Percentiles rank a stretch among this genome's conserved stretches.
These are phyloP conservation scores for Itoplectis maculator DNA, from an alignment of 2,888 invertebrate genomes.

Conservation along the genomic window DNA sequence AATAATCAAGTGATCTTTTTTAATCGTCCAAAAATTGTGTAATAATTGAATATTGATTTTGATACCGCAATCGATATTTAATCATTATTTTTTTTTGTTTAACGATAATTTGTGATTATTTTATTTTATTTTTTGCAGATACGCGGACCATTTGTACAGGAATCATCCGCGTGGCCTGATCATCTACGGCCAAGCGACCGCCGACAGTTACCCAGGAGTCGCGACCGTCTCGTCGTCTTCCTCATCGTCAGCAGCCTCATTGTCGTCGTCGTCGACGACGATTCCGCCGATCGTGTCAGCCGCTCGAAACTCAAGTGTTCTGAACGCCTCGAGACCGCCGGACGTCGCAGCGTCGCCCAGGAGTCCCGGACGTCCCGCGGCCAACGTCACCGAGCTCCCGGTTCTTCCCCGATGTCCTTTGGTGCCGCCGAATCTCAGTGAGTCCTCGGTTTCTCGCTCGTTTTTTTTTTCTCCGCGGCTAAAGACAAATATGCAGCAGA, in stretches of 20 bases:
- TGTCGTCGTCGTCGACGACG: conserved; percentile 71
- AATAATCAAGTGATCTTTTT: too few relatives aligned
- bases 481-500: background rate
- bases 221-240: conserved; percentile 73
- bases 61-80: too few relatives aligned
- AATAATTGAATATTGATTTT: too few relatives aligned
- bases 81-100: background rate
- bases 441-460: conserved; percentile 74
- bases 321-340: conserved; percentile 72
- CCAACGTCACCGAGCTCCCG: conserved; percentile 78
- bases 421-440: conserved; percentile 89
- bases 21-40: too few relatives aligned
- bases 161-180: conserved; percentile 81
- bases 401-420: conserved; percentile 86
- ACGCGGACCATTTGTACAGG: conserved; percentile 78
- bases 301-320: conserved; percentile 65
- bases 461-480: too few relatives aligned
- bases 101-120: background rate
- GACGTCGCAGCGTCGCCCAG: conserved; percentile 69
- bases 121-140: conserved; percentile 71
- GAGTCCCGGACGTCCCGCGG: conserved; percentile 61
- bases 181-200: conserved; percentile 80
- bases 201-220: conserved; percentile 69
- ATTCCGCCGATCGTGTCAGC: conserved; percentile 66
- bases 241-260: too few relatives aligned